A percentile compares a stretch with the other conserved stretches of the same genome.
These are phyloP conservation scores for Phaedon cochleariae DNA, from an alignment of 2,888 invertebrate species.

Conservation along the genomic window DNA sequence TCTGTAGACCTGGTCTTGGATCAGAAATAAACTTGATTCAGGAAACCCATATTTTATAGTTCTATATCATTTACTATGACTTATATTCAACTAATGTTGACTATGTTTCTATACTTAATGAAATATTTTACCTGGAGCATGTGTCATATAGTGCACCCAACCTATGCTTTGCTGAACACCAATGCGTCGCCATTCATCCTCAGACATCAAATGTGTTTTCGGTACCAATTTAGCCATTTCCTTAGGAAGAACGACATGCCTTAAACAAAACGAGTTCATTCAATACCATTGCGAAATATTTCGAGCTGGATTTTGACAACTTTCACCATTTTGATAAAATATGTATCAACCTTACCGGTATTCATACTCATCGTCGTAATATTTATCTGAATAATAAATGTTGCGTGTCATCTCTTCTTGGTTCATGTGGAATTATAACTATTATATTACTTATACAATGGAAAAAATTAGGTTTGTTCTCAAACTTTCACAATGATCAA, in stretches of 20 bases:
- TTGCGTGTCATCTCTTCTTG: slow-evolving; percentile 66
- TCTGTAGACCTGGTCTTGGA: too few species aligned
- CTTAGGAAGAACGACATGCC: slow-evolving; percentile 94
- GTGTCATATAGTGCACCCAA: slow-evolving; percentile 97
- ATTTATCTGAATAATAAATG: slow-evolving; percentile 94
- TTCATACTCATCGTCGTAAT: slow-evolving; percentile 89
- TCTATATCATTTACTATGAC: too few species aligned
- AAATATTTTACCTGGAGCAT: slow-evolving; percentile 79
- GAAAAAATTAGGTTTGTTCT: slow-evolving; percentile 2
- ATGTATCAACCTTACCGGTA: slow-evolving; percentile 81
- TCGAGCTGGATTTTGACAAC: too few species aligned
- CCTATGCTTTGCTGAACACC: slow-evolving; percentile 97
- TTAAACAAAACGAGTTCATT: slow-evolving; percentile 57
- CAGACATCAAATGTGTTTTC: slow-evolving; percentile 91
- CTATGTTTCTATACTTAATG: too few species aligned
- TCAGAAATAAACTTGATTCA: too few species aligned
- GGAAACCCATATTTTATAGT: too few species aligned
- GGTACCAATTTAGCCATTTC: slow-evolving; percentile 91
- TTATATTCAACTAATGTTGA: too few species aligned
- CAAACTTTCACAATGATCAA: background rate
- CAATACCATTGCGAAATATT: background rate
- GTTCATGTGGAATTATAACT: slow-evolving; percentile 43
- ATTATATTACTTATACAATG: background rate
- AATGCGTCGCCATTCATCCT: slow-evolving; percentile 91
- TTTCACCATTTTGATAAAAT: background rate